Evolutionary conservation across 2,888 invertebrate species (phyloP).

Genomic region (Eupithecia centaureata): DNA sequence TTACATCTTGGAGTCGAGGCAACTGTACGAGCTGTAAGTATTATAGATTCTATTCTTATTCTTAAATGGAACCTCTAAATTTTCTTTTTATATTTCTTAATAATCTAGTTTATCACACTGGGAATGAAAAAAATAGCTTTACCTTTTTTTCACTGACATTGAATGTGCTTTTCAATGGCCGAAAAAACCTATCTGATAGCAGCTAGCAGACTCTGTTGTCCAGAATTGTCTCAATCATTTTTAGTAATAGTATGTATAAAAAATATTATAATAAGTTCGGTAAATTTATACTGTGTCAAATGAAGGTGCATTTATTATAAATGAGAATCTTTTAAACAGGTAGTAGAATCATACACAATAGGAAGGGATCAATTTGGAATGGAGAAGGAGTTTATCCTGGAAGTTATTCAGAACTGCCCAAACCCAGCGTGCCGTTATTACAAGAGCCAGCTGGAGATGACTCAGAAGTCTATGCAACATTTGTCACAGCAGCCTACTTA

Average conservation of each 20-base stretch:
- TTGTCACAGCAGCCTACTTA: constrained; percentile 84
- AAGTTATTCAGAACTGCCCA: constrained; percentile 94
- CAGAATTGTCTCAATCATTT: neutral
- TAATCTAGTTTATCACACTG: neutral
- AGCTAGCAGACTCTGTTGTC: neutral
- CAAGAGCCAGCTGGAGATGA: constrained; percentile 91
- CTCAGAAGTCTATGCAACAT: constrained; percentile 89
- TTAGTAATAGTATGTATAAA: too few species aligned
- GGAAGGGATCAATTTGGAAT: constrained; percentile 92
- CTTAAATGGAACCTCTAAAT: neutral
- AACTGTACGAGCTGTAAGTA: constrained; percentile 91
- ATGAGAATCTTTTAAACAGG: constrained; percentile 73
- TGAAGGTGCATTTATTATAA: too few species aligned
- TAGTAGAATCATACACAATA: constrained; percentile 93
- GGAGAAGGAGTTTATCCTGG: constrained; percentile 95
- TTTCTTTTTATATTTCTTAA: too few species aligned
- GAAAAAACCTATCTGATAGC: neutral
- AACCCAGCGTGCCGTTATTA: constrained; percentile 94
- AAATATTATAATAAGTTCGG: too few species aligned
- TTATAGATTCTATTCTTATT: neutral
- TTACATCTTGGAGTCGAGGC: constrained; percentile 92
- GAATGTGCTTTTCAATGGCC: neutral
- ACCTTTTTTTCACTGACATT: neutral
- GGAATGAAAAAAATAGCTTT: neutral
- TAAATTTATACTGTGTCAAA: too few species aligned